These are phyloP conservation scores for Crotophaga sulcirostris DNA, from an alignment of 2,113 vertebrate genomes.

Conservation along the genomic window DNA sequence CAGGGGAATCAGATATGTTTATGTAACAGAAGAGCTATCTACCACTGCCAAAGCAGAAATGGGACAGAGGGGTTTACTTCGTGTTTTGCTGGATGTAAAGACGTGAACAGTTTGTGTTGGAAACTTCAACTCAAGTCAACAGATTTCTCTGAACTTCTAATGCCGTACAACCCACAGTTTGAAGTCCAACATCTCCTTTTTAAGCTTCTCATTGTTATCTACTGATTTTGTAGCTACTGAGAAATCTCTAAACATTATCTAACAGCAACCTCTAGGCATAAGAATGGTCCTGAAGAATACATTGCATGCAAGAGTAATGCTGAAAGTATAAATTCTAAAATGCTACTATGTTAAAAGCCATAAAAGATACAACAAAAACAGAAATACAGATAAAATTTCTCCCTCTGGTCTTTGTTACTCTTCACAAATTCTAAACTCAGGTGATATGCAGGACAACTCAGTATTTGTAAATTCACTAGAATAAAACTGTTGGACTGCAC, in stretches of 20 bases:
- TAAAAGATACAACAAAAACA: background rate
- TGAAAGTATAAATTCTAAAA: background rate
- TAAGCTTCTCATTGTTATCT: background rate
- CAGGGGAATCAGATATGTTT: background rate
- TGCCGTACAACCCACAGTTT: rapidly evolving
- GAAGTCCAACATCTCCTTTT: background rate
- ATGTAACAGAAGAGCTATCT: background rate
- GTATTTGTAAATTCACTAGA: background rate
- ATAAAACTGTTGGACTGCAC: background rate
- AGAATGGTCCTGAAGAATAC: background rate
- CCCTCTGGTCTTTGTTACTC: background rate
- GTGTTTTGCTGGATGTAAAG: background rate
- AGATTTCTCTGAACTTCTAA: background rate
- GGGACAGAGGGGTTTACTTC: background rate
- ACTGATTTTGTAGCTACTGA: background rate
- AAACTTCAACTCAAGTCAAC: background rate
- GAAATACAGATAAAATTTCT: background rate
- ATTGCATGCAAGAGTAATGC: background rate
- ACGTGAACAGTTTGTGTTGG: background rate
- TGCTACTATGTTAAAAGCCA: background rate
- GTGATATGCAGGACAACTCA: background rate
- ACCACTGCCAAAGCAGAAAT: background rate
- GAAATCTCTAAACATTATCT: background rate
- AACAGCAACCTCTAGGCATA: background rate
- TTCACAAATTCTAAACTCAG: background rate